phyloP scores from a whole-genome alignment of 2,888 invertebrate genomes.

The Drepanosiphum platanoidis region DNA sequence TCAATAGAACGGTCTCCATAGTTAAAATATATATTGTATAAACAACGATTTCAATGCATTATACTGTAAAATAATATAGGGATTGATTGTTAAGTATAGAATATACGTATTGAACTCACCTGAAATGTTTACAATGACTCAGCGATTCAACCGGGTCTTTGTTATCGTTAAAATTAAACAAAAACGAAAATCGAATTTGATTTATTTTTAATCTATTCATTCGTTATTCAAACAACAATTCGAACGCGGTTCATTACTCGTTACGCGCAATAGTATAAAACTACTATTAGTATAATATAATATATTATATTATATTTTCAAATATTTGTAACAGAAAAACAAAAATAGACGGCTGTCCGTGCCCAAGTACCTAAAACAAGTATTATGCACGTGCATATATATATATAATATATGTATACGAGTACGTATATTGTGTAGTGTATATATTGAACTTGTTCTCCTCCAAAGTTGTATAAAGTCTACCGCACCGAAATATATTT shows the following conservation, averaged over 20 bases:
- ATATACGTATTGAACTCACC: background rate
- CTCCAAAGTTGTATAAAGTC: background rate
- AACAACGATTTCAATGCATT: background rate
- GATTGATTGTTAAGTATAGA: background rate
- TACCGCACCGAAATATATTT: background rate
- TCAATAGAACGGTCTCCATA: background rate
- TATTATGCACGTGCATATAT: conserved; percentile 24
- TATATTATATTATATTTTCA: background rate
- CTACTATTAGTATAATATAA: background rate
- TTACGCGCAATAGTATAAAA: background rate
- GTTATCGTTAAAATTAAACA: background rate
- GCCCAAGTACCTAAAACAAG: background rate
- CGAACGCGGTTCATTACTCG: background rate
- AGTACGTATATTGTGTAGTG: too few species aligned
- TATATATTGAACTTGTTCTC: background rate
- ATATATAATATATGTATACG: too few species aligned
- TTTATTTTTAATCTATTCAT: background rate
- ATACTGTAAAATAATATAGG: background rate
- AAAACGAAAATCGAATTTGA: background rate
- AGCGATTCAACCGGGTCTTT: background rate
- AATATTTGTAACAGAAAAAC: background rate
- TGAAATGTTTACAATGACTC: background rate
- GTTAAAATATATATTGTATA: background rate
- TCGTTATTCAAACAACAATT: background rate
- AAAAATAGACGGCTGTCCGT: background rate